Evolutionary conservation across 2,113 vertebrate genomes (phyloP).

Genomic region (Cettia cetti): DNA sequence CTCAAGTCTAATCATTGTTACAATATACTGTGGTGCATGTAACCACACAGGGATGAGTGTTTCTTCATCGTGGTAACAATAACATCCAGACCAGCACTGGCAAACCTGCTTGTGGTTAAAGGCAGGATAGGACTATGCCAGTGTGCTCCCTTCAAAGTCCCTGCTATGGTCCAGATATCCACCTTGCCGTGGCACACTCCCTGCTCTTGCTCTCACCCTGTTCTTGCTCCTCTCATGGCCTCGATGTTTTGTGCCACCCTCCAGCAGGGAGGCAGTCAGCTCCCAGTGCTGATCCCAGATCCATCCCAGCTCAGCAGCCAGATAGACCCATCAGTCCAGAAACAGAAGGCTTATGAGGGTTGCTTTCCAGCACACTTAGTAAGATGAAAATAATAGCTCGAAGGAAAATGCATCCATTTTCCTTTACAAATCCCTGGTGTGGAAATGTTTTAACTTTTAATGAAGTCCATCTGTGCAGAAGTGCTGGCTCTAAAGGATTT

Average conservation of each 20-base stretch:
- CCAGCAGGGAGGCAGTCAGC: not conserved
- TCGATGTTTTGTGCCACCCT: not conserved
- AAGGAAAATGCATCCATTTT: constrained; percentile 51
- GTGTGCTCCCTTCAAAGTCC: not conserved
- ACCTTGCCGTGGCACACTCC: not conserved
- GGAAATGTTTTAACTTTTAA: constrained; percentile 66
- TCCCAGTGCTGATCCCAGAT: not conserved
- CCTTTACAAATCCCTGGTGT: constrained; percentile 53
- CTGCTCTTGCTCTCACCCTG: not conserved
- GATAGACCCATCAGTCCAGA: constrained; percentile 13
- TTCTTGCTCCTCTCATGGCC: not conserved
- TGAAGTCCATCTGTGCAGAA: constrained; percentile 59
- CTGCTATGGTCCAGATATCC: not conserved
- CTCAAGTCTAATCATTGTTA: constrained; percentile 18
- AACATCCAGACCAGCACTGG: not conserved
- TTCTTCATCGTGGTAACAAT: not conserved
- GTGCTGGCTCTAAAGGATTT: not conserved
- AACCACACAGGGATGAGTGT: not conserved
- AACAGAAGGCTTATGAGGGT: not conserved
- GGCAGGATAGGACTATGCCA: not conserved
- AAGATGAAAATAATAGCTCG: constrained; percentile 53
- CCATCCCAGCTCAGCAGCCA: not conserved
- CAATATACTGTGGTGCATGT: not conserved
- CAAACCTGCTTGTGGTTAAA: not conserved
- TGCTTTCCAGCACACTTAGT: constrained; percentile 41